A percentile compares a stretch with the other conserved stretches of the same genome.
These are phyloP conservation scores for Ophion slaviceki DNA, from an alignment of 2,888 invertebrate genomes.

Conservation along the genomic window DNA sequence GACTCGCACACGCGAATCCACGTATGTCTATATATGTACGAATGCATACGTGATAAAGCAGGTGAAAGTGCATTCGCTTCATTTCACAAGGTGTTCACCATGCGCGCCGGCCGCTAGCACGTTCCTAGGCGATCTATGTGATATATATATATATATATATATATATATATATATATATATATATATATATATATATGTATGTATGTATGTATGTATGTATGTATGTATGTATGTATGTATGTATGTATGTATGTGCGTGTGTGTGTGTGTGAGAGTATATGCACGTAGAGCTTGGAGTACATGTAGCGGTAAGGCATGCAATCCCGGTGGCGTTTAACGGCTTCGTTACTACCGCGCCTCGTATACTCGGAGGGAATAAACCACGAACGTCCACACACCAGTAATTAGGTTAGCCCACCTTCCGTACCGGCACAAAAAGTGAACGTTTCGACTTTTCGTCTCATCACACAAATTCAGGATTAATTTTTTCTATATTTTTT, in stretches of 20 bases:
- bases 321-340: slow-evolving; percentile 28
- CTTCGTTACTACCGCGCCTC: slow-evolving; percentile 13
- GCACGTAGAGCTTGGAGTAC: slow-evolving; percentile 2
- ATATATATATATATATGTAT: background rate
- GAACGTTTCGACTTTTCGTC: background rate
- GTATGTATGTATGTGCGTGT: slow-evolving; percentile 17
- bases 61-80: slow-evolving; percentile 80
- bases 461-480: background rate
- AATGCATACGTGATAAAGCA: slow-evolving; percentile 38
- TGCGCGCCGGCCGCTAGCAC: slow-evolving; percentile 34
- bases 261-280: background rate
- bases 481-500: no score
- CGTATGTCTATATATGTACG: background rate
- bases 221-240: background rate
- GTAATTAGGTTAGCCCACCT: slow-evolving; percentile 5
- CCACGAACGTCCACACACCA: background rate
- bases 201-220: background rate
- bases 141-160: background rate
- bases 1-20: background rate
- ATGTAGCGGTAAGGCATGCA: slow-evolving; percentile 26
- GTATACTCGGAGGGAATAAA: slow-evolving; percentile 10
- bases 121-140: slow-evolving; percentile 54
- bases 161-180: no score
- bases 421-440: background rate
- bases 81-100: slow-evolving; percentile 74